Evolutionary conservation across 2,888 invertebrate species (phyloP).

Genomic region (Acanthosepion esculentum): DNA sequence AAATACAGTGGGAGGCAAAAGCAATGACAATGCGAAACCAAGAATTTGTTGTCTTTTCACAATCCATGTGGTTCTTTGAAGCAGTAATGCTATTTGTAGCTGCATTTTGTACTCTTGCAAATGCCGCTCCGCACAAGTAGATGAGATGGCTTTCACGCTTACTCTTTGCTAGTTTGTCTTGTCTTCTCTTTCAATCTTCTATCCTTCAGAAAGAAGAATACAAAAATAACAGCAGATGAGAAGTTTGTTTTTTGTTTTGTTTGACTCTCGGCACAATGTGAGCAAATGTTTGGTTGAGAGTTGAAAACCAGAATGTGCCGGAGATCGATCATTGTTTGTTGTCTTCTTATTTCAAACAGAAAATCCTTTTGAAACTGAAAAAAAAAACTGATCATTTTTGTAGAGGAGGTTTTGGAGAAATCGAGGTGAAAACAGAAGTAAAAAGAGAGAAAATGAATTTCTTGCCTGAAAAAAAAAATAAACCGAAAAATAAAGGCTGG

Average conservation of each 20-base stretch:
- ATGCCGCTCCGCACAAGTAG: background rate
- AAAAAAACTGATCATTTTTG: background rate
- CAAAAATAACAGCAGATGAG: background rate
- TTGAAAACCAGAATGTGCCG: background rate
- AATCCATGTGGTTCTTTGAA: too few relatives aligned
- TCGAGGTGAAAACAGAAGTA: background rate
- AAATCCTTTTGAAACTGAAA: background rate
- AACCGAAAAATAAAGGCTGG: background rate
- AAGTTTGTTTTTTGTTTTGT: background rate
- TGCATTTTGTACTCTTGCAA: background rate
- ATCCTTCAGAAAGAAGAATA: background rate
- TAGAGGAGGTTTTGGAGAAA: background rate
- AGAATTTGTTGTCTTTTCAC: too few relatives aligned
- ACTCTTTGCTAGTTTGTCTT: background rate
- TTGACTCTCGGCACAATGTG: background rate
- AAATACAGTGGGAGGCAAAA: too few relatives aligned
- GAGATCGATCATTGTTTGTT: background rate
- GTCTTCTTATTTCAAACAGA: background rate
- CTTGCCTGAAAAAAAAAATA: background rate
- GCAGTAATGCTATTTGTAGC: too few relatives aligned
- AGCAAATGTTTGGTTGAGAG: background rate
- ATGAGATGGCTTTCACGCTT: background rate
- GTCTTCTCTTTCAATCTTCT: background rate
- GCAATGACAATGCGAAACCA: too few relatives aligned
- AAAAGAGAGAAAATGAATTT: background rate